Base-by-base conservation (phyloP, 2,797 vertebrate species). In the Gastrophryne carolinensis region DNA sequence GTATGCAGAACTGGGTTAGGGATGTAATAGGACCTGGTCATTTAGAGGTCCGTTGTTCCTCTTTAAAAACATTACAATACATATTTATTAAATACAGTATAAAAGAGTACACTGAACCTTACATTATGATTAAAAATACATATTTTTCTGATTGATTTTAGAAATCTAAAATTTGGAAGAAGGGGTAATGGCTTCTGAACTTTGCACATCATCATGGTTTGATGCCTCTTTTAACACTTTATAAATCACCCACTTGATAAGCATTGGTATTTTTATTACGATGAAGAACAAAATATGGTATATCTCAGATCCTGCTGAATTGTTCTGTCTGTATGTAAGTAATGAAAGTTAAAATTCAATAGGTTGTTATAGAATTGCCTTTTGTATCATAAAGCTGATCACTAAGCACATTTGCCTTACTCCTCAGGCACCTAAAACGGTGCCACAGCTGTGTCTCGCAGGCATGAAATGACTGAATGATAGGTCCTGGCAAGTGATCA, bases 401-500 rank as follows among this genome's bases (percentile, higher is more conserved):
- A 5, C 15, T 2, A n/a, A 17, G 39, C 50, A 54, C 15, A 39
- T 37, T 68, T 41, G 32, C 34, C 9, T 54, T 54, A 27, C 50
- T 68, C 21, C 11, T 21, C 72, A 74, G 21, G 50, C 15, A 75
- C 29, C 54, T 60, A 50, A 63, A 47, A 53, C 61, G 44, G 66
- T 63, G 39, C 49, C 58, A 13, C 74, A 77, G 58, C 66, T 77
- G 67, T 34, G 49, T 64, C 57, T 77, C 26, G 15, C 34, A 70
- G 24, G 62, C 11, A 50, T 64, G 58, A 64, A 63, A 77, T 44
- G 50, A 27, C 35, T 49, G 39, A 77, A 61, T 29, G 27, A 41
- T 49, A 70, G 50, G 49, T 54, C 56, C 58, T 77, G 67, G 74
- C 66, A 64, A 56, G 58, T 17, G 74, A 77, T 77, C 74, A 77